Evolutionary conservation across 37 sponge, comb jelly and placozoan genomes (phyloP).

Genomic region (Haliclona indistincta): DNA sequence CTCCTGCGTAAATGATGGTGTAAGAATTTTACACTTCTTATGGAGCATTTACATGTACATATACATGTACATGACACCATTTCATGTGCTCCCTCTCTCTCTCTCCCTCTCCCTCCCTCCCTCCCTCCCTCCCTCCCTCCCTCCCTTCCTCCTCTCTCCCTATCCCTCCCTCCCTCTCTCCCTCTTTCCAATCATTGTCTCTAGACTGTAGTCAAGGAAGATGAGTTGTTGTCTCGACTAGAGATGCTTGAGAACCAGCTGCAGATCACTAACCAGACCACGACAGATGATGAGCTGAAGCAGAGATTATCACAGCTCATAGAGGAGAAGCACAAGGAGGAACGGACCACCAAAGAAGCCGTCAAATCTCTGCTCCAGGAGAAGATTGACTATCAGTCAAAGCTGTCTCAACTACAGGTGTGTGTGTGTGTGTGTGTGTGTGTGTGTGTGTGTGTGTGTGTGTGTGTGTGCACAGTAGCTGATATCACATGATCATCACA

Average conservation of each 20-base stretch:
- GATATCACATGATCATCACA: neutral
- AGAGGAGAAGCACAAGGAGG: constrained; percentile 69
- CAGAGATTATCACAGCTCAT: constrained; percentile 26
- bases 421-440: constrained; percentile 35
- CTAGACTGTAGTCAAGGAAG: constrained; percentile 88
- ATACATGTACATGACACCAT: too few relatives aligned
- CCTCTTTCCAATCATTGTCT: neutral
- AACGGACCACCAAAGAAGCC: constrained; percentile 54
- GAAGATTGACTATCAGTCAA: constrained; percentile 52
- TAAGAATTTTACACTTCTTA: too few relatives aligned
- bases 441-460: constrained; percentile 52
- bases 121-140: neutral
- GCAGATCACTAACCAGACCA: constrained; percentile 69
- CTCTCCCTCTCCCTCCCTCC: neutral
- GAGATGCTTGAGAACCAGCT: constrained; percentile 96
- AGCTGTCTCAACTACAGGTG: constrained; percentile 44
- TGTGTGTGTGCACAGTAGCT: constrained; percentile 20
- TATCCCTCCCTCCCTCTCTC: neutral
- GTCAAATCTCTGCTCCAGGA: constrained; percentile 59
- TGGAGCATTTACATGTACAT: too few relatives aligned
- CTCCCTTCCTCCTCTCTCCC: neutral
- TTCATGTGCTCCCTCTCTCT: neutral
- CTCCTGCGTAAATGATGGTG: too few relatives aligned
- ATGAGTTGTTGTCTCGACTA: constrained; percentile 90
- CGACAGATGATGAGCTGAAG: constrained; percentile 64